phyloP scores from a whole-genome alignment of 2,888 invertebrate species.

The Tuberolachnus salignus region DNA sequence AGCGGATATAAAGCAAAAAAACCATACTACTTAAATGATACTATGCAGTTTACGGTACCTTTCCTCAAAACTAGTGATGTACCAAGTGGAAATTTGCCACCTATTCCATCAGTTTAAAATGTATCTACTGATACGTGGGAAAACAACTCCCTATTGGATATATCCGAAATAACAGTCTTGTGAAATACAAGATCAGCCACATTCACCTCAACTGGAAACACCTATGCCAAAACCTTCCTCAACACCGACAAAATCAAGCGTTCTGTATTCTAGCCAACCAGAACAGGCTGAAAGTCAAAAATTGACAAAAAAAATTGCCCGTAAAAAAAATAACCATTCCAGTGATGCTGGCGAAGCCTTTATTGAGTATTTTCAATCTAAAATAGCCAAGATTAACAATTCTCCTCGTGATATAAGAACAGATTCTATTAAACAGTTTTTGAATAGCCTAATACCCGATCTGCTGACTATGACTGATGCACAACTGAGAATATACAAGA shows the following conservation, averaged over 20 bases:
- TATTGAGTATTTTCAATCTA: slow-evolving; percentile 9
- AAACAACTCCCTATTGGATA: slow-evolving; percentile 1
- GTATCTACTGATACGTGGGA: not conserved
- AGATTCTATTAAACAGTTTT: slow-evolving; percentile 14
- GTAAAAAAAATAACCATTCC: not conserved
- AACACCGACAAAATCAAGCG: too few relatives aligned
- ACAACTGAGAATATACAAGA: slow-evolving; percentile 16
- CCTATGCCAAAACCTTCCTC: too few relatives aligned
- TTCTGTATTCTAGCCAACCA: too few relatives aligned
- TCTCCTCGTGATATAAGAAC: not conserved
- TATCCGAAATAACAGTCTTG: too few relatives aligned
- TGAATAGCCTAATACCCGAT: slow-evolving; percentile 17
- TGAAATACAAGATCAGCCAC: too few relatives aligned
- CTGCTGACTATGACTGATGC: slow-evolving; percentile 16
- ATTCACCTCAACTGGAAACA: too few relatives aligned
- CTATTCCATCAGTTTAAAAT: not conserved
- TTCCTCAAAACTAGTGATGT: slow-evolving; percentile 14
- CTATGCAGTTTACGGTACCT: slow-evolving; percentile 18
- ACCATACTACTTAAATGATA: slow-evolving; percentile 3
- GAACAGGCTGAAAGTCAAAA: too few relatives aligned
- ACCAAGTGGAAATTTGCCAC: slow-evolving; percentile 12
- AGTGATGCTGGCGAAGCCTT: slow-evolving; percentile 4
- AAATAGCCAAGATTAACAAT: slow-evolving; percentile 16
- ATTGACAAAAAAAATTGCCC: too few relatives aligned
- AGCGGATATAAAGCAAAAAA: slow-evolving; percentile 51